Base-by-base conservation (phyloP, 2,888 invertebrate genomes). In the Acleris sparsana region DNA sequence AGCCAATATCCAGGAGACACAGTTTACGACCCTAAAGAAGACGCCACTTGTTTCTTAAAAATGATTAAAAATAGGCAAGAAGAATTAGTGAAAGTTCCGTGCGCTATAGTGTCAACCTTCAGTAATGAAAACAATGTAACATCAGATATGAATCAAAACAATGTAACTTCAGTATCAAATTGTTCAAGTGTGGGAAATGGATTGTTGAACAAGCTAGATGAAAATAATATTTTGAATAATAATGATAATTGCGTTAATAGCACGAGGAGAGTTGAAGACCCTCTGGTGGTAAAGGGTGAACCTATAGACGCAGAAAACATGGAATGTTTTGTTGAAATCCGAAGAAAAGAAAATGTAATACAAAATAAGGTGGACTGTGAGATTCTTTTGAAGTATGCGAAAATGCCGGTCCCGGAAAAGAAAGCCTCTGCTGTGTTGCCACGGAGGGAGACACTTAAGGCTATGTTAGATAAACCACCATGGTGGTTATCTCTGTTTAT, bases 41-140 rank as follows among this genome's bases (percentile, higher is more conserved):
- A 65, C 49, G 65, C 60, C 7, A 56, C 53, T 48, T 65, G 65
- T 44, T 55, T 43, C 49, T 58, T 65, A 22, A 57, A 49, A 44
- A 53, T 68, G 39, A 39, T 43, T 16, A 67, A 63, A 49, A 22
- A 69, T 9, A 52, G 48, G 9, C 60, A 69, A 46, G 17, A 53
- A 43, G 61, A 71, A 49, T 58, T 59, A 25, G 18, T 71, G 9
- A 69, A 57, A 46, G 57, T 72, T 29, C 72, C 72, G 2, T 72
- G 72, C 57, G 72, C 71, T 48, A 72, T 71, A 22, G 72, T 72
- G 9, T 71, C 72, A 5, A 72, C 72, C 5, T 72, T 72, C 33
- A 51, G 39, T 29, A 57, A 44, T 58, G 67, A 48, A 39, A 49
- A 2, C 11, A 9, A 4, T 46, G 20, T 39, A 20, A n/a, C 39